phyloP scores from a whole-genome alignment of 1,140 invertebrate genomes.

The Drosophila leontia region DNA sequence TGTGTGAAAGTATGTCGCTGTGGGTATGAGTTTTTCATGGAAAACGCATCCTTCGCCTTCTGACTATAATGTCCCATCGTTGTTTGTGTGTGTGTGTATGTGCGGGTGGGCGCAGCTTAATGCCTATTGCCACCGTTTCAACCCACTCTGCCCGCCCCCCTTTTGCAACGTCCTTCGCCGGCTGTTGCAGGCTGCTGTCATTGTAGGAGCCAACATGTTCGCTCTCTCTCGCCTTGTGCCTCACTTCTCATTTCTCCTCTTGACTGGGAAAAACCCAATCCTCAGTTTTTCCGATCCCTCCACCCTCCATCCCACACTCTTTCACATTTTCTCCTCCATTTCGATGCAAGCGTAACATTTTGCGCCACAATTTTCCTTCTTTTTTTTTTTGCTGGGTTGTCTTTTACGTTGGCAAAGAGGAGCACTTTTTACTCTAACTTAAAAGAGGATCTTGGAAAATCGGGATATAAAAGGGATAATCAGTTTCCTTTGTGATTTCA shows the following conservation, averaged over 20 bases:
- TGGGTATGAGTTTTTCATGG: constrained; percentile 63
- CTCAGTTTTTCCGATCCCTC: constrained; percentile 9
- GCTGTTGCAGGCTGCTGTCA: constrained; percentile 76
- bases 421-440: constrained; percentile 29
- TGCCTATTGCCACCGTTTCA: constrained; percentile 67
- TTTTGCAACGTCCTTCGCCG: constrained; percentile 59
- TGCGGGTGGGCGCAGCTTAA: constrained; percentile 65
- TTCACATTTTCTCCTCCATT: constrained; percentile 15
- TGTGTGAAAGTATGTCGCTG: constrained; percentile 64
- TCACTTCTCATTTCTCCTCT: neutral
- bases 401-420: constrained; percentile 55
- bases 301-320: neutral
- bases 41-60: constrained; percentile 74
- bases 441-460: neutral
- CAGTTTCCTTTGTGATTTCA: too few relatives aligned
- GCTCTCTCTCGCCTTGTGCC: neutral
- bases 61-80: constrained; percentile 62
- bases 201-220: constrained; percentile 73
- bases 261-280: constrained; percentile 33
- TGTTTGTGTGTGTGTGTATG: constrained; percentile 36
- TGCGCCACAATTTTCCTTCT: constrained; percentile 63
- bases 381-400: constrained; percentile 34
- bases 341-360: constrained; percentile 78
- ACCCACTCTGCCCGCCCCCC: constrained; percentile 6
- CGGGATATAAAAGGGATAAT: neutral